Evolutionary conservation across 1,140 invertebrate genomes (phyloP), one percentile per base, ranked within the genome.

Genomic region (Ceratitis capitata): DNA sequence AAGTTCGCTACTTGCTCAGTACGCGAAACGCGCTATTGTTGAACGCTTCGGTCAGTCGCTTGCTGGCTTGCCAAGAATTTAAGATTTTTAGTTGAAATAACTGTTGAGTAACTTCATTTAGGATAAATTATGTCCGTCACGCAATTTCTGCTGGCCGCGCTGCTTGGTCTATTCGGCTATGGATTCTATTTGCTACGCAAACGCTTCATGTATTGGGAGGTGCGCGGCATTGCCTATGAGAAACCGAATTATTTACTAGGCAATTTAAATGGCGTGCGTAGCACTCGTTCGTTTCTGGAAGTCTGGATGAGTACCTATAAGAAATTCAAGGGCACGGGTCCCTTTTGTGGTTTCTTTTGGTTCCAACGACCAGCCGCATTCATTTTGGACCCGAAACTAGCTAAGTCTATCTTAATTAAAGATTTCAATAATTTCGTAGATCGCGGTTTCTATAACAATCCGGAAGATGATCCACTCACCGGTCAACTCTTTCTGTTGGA

Each of bases 341-440:
- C 91, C 0, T 89, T 90, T 83, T 86, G 86, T 0, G 91, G 91
- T 6, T 85, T 91, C 10, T 92, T 86, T 26, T 85, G 89, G 14
- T 88, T 89, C 85, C 26, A 89, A 23, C 84, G 87, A 0, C 90
- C 89, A 0, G 88, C 88, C 23, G 87, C 87, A 2, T 47, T 92
- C 23, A 78, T 92, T 23, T 83, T 88, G 10, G 89, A 92, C 29
- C 29, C 88, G n/a, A 87, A 92, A 39, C 86, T 94, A 64, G 90
- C 93, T 9, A 93, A 93, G 86, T 88, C 92, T 64, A 91, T 95
- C 29, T 87, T 95, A 0, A 90, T 94, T 9, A 93, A 92, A 23
- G 94, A 95, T 86, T 95, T 95, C 87, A 88, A 93, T 16, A 89
- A 93, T 87, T 95, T 95, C 83, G 88, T 92, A 84, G 92, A 93